A percentile compares a stretch with the other conserved stretches of the same genome.
These are phyloP conservation scores for Melanophora roralis DNA, from an alignment of 2,888 invertebrate species.

Conservation along the genomic window DNA sequence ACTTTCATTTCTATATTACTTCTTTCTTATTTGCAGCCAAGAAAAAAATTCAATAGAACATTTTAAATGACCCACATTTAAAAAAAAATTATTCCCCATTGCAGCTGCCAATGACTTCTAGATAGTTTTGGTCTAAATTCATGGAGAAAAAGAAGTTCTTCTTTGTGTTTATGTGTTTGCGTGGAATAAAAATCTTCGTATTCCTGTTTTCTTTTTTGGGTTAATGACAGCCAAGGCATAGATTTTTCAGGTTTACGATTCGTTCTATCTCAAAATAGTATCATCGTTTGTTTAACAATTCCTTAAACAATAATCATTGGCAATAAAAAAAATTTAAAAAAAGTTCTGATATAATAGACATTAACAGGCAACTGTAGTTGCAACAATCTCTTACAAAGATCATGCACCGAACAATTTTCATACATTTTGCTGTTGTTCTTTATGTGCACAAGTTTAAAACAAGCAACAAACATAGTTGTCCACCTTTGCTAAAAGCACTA, in stretches of 20 bases:
- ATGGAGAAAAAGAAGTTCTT: constrained; percentile 3
- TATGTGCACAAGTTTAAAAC: not conserved
- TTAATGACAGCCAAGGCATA: constrained; percentile 20
- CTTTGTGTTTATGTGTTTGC: constrained; percentile 7
- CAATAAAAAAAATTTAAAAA: not conserved
- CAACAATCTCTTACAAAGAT: not conserved
- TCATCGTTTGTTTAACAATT: constrained; percentile 6
- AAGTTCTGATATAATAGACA: constrained; percentile 39
- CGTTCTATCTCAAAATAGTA: not conserved
- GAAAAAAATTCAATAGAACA: not conserved
- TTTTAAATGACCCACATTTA: constrained; percentile 16
- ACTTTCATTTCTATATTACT: not conserved
- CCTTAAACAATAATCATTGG: constrained; percentile 44
- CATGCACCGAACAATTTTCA: not conserved
- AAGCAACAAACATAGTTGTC: not conserved
- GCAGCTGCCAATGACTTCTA: not conserved
- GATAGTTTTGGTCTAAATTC: constrained; percentile 20
- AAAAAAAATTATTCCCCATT: not conserved
- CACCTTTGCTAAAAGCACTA: constrained; percentile 4
- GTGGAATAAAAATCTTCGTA: not conserved
- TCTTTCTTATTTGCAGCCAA: constrained; percentile 4
- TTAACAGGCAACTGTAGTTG: not conserved
- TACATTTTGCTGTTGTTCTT: not conserved
- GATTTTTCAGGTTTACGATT: constrained; percentile 4
- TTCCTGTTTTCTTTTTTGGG: constrained; percentile 56